Evolutionary conservation across 2,113 vertebrate genomes (phyloP), one percentile per base, ranked within the genome.

Genomic region (Aplodontia rufa): DNA sequence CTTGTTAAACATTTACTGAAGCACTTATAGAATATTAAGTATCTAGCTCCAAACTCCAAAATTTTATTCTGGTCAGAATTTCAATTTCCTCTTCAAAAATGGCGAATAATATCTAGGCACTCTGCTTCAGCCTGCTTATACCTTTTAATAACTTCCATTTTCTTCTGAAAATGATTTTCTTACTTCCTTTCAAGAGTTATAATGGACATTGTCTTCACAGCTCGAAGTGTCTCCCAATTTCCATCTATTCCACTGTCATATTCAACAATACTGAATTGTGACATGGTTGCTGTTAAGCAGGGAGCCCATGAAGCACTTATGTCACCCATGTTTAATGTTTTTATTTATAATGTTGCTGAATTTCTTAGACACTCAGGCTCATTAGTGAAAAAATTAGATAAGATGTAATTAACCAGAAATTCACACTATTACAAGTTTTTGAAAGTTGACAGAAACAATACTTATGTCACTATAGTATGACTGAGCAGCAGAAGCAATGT

Each of bases 61-160:
- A 74, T 45, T 42, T 51, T 66, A 90, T 93, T 90, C 62, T 49
- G 10, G 16, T 62, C 42, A 69, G 28, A 96, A 92, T 93, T 86
- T 87, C n/a, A n/a, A n/a, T n/a, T n/a, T 74, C 62, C 78, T 87
- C 83, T 80, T 81, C 6, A 85, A 90, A 88, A 84, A n/a, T 40
- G 40, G 16, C 64, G n/a, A 89, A 83, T 83, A 86, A 92, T 93
- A 93, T 79, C 49, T 92, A n/a, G 8, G 9, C 16, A 84, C 2
- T 53, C 22, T 76, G 6, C 30, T 86, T 45, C 37, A 74, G 3
- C 26, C 79, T 79, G 8, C 35, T 51, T 55, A 62, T 24, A 64
- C 6, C 1, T 86, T 91, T 96, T 82, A 94, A 86, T 51, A 94
- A 82, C 62, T 86, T 94, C 17, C 40, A 91, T 84, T 94, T 92